phyloP scores from a whole-genome alignment of 1,140 invertebrate species.

The Muscidifurax raptorellus region DNA sequence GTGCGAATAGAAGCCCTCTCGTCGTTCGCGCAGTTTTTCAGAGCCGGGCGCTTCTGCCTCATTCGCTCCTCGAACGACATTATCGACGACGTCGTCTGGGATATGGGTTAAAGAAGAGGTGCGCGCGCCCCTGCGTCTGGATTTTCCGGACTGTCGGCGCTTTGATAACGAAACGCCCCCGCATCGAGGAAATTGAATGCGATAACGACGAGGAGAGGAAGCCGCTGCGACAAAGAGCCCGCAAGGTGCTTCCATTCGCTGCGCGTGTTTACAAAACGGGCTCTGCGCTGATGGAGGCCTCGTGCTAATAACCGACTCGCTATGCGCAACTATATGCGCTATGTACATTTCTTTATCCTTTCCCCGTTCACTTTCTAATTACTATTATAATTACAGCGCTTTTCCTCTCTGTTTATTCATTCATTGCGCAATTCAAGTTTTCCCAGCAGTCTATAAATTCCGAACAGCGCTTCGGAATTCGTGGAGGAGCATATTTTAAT shows the following conservation, averaged over 20 bases:
- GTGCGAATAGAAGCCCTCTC: background rate
- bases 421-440: slow-evolving; percentile 17
- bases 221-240: background rate
- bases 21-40: background rate
- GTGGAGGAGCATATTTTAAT: slow-evolving; percentile 4
- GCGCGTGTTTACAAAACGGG: background rate
- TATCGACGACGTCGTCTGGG: slow-evolving; percentile 17
- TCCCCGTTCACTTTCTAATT: background rate
- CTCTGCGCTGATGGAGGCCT: no score
- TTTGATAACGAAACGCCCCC: slow-evolving; percentile 17
- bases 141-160: slow-evolving; percentile 19
- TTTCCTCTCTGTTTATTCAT: slow-evolving; percentile 11
- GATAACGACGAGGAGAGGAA: background rate
- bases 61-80: slow-evolving; percentile 42
- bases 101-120: background rate
- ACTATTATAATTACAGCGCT: background rate
- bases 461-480: background rate
- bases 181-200: slow-evolving; percentile 13
- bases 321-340: no score
- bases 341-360: no score
- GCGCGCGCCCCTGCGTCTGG: background rate
- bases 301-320: background rate
- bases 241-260: background rate
- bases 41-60: slow-evolving; percentile 31
- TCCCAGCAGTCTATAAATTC: background rate